Evolutionary conservation across 1,140 invertebrate species (phyloP), one percentile per base, ranked within the genome.

Genomic region (Cherax destructor): DNA sequence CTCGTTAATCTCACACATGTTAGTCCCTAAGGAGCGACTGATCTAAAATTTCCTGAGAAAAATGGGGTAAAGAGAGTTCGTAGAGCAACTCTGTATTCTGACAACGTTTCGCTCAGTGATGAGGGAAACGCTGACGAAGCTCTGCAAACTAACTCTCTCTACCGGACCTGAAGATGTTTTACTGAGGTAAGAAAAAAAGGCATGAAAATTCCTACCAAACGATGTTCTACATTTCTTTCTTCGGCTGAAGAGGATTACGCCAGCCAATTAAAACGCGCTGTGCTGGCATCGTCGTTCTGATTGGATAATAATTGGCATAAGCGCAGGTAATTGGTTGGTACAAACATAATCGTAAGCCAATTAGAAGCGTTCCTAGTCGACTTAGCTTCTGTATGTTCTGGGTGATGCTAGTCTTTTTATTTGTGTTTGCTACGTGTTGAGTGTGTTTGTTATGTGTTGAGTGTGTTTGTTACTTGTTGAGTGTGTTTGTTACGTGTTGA

Each of bases 241-340:
- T 61, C 21, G 50, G 16, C 78, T 84, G 52, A 83, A 78, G 72
- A 83, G 81, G 81, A 84, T 84, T 84, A 76, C 50, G 41, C n/a
- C 72, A 56, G 50, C 88, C 88, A 90, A 90, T 90, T 90, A 90
- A 78, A 90, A 78, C 56, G 69, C 4, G 69, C 80, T 80, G 24
- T 61, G 41, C 69, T 41, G 11, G 41, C n/a, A 16, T 76, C 86
- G 65, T 65, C 76, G 49, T 88, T 81, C 47, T 90, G 80, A 90
- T 90, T 83, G 88, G 88, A 90, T 90, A 90, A 84, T 90, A 90
- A 90, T 76, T 90, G 88, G 88, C 81, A 81, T 90, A 90, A 90
- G 88, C 56, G 72, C 81, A 83, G 80, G 72, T 90, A 90, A 90
- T 90, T 90, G 88, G 88, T 72, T 90, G 47, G 24, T 72, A 78